Evolutionary conservation across 2,888 invertebrate species (phyloP), one percentile per base, ranked within the genome.

Genomic region (Allacma fusca): DNA sequence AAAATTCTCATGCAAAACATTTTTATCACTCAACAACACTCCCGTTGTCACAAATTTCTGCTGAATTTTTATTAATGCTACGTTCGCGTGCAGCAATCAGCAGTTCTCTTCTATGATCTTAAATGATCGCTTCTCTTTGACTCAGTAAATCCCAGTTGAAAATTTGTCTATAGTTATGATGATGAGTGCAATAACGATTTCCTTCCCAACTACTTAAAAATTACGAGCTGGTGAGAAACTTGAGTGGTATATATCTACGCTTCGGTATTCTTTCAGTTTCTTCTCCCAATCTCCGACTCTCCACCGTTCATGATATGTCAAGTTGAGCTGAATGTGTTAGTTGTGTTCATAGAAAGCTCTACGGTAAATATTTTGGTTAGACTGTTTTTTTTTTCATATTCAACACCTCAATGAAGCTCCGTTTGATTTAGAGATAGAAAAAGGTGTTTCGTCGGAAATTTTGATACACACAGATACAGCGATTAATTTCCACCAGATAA

Each of bases 1-100:
- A 83, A 83, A 64, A 83, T 80, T 76, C 81, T 72, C 81, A 83
- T 83, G 80, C 82, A 83, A 82, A 83, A 83, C 83, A 83, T 83
- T 76, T 68, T 75, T 70, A 57, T 65, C 74, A 65, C 40, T 34
- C 62, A 65, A 19, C 65, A 74, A 74, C 64, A 74, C 64, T 40
- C 65, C 43, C 21, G 62, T 28, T 28, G 28, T 65, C 16, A 28
- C 65, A 5, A 16, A 65, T 29, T 43, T 21, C 50, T 24, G 1
- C 13, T 44, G 44, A 21, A 44, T 43, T 26, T 70, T 24, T 29
- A 43, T 65, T 65, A 65, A 23, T 13, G 26, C 21, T 13, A 16
- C 21, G 23, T 50, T 50, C 16, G 16, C 50, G 16, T 19, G 50
- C n/a, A 50, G 65, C 13, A 65, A 24, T 50, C 50, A 50, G 50